Percentiles rank a stretch among this genome's conserved stretches.
phyloP scores from a whole-genome alignment of 1,140 invertebrate genomes.

The Papilio aristodemus region DNA sequence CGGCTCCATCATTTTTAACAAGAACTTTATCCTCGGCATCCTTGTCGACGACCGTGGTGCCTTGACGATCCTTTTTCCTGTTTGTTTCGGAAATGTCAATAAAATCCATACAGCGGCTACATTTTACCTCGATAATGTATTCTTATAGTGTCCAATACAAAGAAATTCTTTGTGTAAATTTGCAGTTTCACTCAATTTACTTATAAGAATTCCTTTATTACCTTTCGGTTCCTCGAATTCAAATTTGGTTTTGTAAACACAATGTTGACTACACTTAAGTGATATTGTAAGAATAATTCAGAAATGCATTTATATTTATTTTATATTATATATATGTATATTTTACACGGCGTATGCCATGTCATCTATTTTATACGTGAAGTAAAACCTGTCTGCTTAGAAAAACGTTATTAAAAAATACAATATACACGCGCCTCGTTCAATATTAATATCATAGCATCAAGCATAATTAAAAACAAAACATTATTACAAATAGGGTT shows the following conservation, averaged over 20 bases:
- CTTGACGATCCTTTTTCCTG: conserved; percentile 13
- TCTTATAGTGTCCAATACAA: background rate
- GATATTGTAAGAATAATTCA: background rate
- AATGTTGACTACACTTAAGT: background rate
- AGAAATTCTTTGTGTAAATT: background rate
- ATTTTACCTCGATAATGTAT: background rate
- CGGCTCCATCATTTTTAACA: conserved; percentile 15
- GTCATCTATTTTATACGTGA: no score
- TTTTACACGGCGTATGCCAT: no score
- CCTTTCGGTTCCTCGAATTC: conserved; percentile 2
- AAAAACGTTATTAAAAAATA: no score
- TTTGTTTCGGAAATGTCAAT: conserved; percentile 12
- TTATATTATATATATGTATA: no score
- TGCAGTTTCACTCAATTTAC: background rate
- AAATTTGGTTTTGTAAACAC: background rate
- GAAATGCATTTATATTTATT: background rate
- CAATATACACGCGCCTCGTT: no score
- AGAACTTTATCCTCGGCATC: background rate
- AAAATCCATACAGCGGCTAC: background rate
- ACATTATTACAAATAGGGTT: no score
- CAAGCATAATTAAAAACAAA: no score
- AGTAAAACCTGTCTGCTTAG: no score
- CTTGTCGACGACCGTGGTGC: background rate
- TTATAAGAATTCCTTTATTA: background rate
- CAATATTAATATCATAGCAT: no score